A percentile compares a stretch with the other conserved stretches of the same genome.
phyloP scores from a whole-genome alignment of 2,888 invertebrate species.

The Netelia melanura region DNA sequence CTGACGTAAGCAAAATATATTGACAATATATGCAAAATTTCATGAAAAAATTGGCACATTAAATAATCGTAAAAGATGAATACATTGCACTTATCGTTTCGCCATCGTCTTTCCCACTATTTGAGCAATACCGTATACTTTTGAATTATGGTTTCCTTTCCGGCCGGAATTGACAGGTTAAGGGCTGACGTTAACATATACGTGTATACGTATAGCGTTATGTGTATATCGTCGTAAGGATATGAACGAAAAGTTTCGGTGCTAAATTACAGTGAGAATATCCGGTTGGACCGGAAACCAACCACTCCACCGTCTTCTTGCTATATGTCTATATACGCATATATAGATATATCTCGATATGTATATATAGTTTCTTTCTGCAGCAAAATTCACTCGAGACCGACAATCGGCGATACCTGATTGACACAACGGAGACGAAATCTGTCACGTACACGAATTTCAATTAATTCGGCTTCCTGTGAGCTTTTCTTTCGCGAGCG shows the following conservation, averaged over 20 bases:
- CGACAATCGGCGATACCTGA: constrained; percentile 72
- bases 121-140: constrained; percentile 5
- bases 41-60: background rate
- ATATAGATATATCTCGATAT: background rate
- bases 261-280: constrained; percentile 76
- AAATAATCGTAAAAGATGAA: background rate
- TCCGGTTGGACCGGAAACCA: constrained; percentile 72
- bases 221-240: constrained; percentile 42
- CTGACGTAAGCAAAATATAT: background rate
- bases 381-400: constrained; percentile 38
- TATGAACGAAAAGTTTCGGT: constrained; percentile 58
- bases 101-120: background rate
- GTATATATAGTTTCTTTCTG: constrained; percentile 33
- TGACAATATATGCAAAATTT: background rate
- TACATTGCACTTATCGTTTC: background rate
- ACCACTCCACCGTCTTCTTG: background rate
- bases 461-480: constrained; percentile 56
- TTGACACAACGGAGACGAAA: constrained; percentile 21
- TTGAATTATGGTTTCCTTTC: constrained; percentile 52
- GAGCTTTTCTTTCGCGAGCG: constrained; percentile 4
- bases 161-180: constrained; percentile 27
- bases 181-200: constrained; percentile 74
- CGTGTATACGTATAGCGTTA: constrained; percentile 73
- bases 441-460: constrained; percentile 54
- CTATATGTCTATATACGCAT: background rate